A percentile compares a stretch with the other conserved stretches of the same genome.
Evolutionary conservation across 2,797 vertebrate species (phyloP).

Genomic region (Chelidonichthys spinosus): DNA sequence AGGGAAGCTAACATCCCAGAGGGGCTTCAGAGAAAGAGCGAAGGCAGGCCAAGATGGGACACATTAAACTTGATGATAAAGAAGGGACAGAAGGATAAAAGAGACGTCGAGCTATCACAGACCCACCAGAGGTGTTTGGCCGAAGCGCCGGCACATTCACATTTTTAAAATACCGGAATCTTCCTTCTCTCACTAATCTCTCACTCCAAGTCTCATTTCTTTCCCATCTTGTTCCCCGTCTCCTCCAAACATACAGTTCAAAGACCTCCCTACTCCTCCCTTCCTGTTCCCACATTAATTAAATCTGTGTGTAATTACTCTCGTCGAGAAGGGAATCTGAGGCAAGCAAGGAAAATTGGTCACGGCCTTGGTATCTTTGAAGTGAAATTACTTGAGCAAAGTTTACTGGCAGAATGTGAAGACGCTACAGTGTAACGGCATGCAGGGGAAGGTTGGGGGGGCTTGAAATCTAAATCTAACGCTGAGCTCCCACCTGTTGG

Average conservation of each 20-base stretch:
- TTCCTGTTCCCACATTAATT: constrained; percentile 75
- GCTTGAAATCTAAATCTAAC: not conserved
- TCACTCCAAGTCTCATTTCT: constrained; percentile 4
- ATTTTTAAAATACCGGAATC: constrained; percentile 55
- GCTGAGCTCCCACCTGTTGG: constrained; percentile 16
- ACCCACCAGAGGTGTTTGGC: constrained; percentile 52
- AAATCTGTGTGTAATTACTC: constrained; percentile 76
- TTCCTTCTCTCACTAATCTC: constrained; percentile 51
- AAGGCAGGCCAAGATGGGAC: constrained; percentile 14
- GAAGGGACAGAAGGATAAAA: constrained; percentile 45
- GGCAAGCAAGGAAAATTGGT: constrained; percentile 68
- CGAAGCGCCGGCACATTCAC: constrained; percentile 43
- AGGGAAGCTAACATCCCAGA: constrained; percentile 7
- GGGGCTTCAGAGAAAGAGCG: constrained; percentile 12
- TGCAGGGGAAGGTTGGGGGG: too few species aligned
- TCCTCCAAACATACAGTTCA: constrained; percentile 64
- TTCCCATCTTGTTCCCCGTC: constrained; percentile 21
- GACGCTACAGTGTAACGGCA: not conserved
- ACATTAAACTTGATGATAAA: constrained; percentile 48
- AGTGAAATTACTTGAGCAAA: constrained; percentile 71
- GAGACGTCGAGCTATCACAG: constrained; percentile 23
- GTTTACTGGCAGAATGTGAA: constrained; percentile 33
- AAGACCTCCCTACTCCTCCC: constrained; percentile 63
- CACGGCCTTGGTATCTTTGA: constrained; percentile 71
- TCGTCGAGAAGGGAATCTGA: constrained; percentile 71